These are phyloP conservation scores for Pegoplata infirma DNA, from an alignment of 2,888 invertebrate species.

Conservation along the genomic window DNA sequence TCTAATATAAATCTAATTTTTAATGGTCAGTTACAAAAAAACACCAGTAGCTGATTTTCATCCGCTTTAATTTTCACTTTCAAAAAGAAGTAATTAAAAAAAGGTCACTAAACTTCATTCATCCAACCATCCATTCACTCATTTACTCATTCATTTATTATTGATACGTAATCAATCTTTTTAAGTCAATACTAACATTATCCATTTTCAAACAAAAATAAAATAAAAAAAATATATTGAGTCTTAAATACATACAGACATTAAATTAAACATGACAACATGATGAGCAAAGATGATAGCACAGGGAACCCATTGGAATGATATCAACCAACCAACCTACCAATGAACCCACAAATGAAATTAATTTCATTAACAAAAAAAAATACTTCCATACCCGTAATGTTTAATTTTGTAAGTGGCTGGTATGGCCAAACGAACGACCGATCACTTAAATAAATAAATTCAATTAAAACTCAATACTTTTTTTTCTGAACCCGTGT, in stretches of 20 bases:
- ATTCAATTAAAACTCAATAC: conserved; percentile 42
- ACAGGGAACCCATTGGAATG: neutral
- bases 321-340: neutral
- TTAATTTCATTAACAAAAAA: too few relatives aligned
- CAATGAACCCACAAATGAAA: too few relatives aligned
- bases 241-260: conserved; percentile 46
- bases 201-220: conserved; percentile 14
- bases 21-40: too few relatives aligned
- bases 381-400: neutral
- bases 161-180: conserved; percentile 60
- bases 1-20: too few relatives aligned
- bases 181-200: conserved; percentile 50
- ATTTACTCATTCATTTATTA: conserved; percentile 57
- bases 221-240: neutral
- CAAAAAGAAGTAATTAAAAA: neutral
- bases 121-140: too few relatives aligned
- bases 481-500: too few relatives aligned
- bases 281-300: conserved; percentile 28
- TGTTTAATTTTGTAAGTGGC: conserved; percentile 37
- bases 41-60: neutral
- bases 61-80: conserved; percentile 20
- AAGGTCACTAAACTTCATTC: conserved; percentile 43
- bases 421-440: conserved; percentile 4
- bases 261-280: conserved; percentile 47
- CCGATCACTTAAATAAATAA: conserved; percentile 26